A percentile compares a stretch with the other conserved stretches of the same genome.
Conservation (phyloP, 92 coral and sea anemone species). For the Epizoanthus stellaris region DNA sequence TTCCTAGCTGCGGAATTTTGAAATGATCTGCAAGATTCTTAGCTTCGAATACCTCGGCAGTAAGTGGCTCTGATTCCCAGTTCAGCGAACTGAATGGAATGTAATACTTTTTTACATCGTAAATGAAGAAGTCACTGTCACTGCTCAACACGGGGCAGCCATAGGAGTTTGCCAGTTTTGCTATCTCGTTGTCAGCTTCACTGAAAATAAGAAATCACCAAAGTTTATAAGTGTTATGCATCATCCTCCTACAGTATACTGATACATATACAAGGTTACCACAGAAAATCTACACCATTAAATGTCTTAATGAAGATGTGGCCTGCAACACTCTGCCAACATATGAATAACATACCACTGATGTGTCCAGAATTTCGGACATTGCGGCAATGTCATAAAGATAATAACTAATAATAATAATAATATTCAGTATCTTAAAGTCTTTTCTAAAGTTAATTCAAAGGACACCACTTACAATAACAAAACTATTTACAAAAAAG, state of each 20-base stretch:
- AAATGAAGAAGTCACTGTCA: slow-evolving; percentile 97
- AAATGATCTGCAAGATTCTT: slow-evolving; percentile 66
- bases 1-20: slow-evolving; percentile 40
- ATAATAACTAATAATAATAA: no score
- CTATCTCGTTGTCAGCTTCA: slow-evolving; percentile 91
- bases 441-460: no score
- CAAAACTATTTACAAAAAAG: no score
- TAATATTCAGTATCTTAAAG: no score
- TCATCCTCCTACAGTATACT: neutral
- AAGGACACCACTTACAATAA: no score
- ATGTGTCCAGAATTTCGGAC: no score
- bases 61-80: slow-evolving; percentile 50
- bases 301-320: no score
- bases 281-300: no score
- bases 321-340: no score
- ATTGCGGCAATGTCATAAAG: no score
- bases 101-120: slow-evolving; percentile 77
- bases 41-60: slow-evolving; percentile 63
- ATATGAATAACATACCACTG: no score
- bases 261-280: no score
- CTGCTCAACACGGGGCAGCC: slow-evolving; percentile 80
- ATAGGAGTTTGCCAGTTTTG: slow-evolving; percentile 77
- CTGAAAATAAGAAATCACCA: slow-evolving; percentile 35
- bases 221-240: neutral
- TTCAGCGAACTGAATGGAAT: slow-evolving; percentile 70